These are phyloP conservation scores for Samia ricini DNA, from an alignment of 1,140 invertebrate genomes.

Conservation along the genomic window DNA sequence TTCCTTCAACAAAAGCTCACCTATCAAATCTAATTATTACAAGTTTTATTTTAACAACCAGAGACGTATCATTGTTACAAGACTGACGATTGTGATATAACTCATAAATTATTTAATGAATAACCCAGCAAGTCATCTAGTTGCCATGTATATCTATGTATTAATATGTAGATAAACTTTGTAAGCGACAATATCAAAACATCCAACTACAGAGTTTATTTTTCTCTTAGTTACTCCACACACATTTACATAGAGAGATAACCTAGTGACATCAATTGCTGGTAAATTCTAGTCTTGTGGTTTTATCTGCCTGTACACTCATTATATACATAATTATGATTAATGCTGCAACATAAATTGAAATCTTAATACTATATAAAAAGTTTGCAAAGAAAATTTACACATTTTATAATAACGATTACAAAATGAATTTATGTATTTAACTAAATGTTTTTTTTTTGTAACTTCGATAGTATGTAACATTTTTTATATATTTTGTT, in stretches of 20 bases:
- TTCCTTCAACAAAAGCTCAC: neutral
- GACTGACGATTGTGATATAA: too few species aligned
- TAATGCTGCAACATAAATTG: neutral
- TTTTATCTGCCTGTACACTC: neutral
- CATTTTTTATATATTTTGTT: too few species aligned
- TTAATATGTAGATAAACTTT: neutral
- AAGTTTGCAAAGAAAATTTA: neutral
- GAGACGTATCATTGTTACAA: too few species aligned
- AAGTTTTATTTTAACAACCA: too few species aligned
- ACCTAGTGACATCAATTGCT: conserved; percentile 1
- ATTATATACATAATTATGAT: neutral
- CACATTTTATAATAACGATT: neutral
- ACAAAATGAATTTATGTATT: neutral
- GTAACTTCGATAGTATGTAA: too few species aligned
- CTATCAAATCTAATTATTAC: neutral
- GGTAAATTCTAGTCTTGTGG: conserved; percentile 2
- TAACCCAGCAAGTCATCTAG: too few species aligned
- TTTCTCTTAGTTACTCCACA: neutral
- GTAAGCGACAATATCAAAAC: neutral
- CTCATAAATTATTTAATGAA: too few species aligned
- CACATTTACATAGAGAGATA: neutral
- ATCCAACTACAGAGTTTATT: neutral
- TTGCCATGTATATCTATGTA: neutral
- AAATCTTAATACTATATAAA: neutral
- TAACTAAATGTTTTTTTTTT: too few species aligned